Percentiles rank a stretch among this genome's conserved stretches.
Conservation (phyloP, 2,113 vertebrate genomes). For the Notothenia coriiceps region DNA sequence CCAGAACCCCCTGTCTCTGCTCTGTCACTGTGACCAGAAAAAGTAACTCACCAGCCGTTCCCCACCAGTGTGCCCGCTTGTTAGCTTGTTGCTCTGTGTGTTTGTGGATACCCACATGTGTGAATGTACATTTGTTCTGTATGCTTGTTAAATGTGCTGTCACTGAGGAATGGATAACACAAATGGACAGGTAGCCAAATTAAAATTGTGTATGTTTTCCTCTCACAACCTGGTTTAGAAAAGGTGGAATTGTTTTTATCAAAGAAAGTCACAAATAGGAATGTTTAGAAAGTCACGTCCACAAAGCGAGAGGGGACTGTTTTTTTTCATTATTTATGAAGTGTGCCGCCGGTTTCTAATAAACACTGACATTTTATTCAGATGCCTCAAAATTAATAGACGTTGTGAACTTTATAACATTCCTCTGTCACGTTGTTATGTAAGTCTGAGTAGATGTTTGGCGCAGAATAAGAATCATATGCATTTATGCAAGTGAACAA, state of each 20-base stretch:
- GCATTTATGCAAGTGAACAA: constrained; percentile 86
- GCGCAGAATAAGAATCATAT: constrained; percentile 80
- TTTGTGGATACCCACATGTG: neutral
- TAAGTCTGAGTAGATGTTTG: constrained; percentile 58
- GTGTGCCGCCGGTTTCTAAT: constrained; percentile 47
- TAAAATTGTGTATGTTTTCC: constrained; percentile 15
- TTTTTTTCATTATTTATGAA: constrained; percentile 59
- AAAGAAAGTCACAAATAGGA: constrained; percentile 29
- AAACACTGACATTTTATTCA: constrained; percentile 69
- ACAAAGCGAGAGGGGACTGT: neutral
- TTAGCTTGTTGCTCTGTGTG: constrained; percentile 46
- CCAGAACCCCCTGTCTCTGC: constrained; percentile 52
- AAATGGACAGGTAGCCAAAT: constrained; percentile 49
- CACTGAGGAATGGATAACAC: constrained; percentile 14
- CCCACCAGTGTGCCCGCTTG: constrained; percentile 39
- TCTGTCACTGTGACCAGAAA: constrained; percentile 38
- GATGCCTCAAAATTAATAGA: constrained; percentile 77
- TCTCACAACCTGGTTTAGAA: constrained; percentile 26
- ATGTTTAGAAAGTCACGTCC: constrained; percentile 54
- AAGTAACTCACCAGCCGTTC: constrained; percentile 17
- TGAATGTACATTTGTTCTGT: constrained; percentile 1
- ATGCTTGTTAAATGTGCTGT: constrained; percentile 43
- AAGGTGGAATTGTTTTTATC: constrained; percentile 48
- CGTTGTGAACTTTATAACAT: constrained; percentile 72
- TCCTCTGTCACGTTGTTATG: constrained; percentile 48